Evolutionary conservation across 2,888 invertebrate genomes (phyloP), one percentile per base, ranked within the genome.

Genomic region (Priocnemis perturbator): DNA sequence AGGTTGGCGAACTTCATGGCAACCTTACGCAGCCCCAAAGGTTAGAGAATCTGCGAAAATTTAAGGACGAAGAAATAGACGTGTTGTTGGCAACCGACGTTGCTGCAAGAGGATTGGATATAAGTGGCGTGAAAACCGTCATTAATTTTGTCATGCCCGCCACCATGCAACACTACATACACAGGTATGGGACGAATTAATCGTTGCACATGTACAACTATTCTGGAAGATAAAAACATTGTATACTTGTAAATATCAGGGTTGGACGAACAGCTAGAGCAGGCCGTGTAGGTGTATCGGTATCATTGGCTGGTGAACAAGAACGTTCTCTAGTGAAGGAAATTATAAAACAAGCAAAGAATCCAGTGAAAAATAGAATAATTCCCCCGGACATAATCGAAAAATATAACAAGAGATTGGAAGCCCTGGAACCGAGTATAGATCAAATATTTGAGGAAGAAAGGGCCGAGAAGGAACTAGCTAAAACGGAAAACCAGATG

Each of bases 261-360:
- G 97, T 99, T 9, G 99, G 99, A 47, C 91, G 99, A 82, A 99
- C 99, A 0, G 99, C 99, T 0, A 92, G 99, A 84, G 99, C 99
- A 9, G 98, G 98, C 0, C 93, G 95, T 62, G 95, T 95, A 15
- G 99, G 99, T 23, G 95, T 97, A 68, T 97, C 99, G 0, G 97
- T 99, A 5, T 98, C 98, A 0, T 90, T 99, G 60, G 97, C 98
- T 59, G 98, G 98, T 0, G 99, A 99, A 89, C 93, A 93, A 67
- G 99, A 99, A 90, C 92, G 99, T 1, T 93, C 93, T 83, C 92
- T 99, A 4, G 95, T 99, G 20, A 98, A 98, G 89, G 95, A 96
- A 62, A 95, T 99, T 19, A 95, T 98, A 50, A 96, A 95, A 87
- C 93, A 94, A 77, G 97, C 98, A 0, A 93, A 92, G 71, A 93